Evolutionary conservation across 2,113 vertebrate species (phyloP).

Genomic region (Malurus melanocephalus): DNA sequence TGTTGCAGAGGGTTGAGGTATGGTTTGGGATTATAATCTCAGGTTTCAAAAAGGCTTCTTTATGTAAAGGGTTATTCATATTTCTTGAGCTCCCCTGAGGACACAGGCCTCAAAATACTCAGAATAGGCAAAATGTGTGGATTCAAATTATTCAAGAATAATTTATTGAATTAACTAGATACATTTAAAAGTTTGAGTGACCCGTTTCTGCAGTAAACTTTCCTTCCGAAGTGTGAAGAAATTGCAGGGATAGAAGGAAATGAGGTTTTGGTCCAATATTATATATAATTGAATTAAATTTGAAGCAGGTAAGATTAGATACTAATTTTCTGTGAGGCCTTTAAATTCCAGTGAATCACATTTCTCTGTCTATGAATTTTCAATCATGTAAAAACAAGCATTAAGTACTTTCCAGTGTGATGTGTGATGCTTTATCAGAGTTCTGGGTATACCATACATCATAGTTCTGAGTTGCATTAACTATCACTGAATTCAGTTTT

Average conservation of each 20-base stretch:
- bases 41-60: neutral
- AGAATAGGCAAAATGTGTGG: neutral
- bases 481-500: neutral
- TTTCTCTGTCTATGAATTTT: neutral
- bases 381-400: neutral
- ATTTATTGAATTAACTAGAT: neutral
- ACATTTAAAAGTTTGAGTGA: neutral
- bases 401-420: neutral
- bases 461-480: neutral
- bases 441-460: neutral
- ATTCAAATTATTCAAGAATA: neutral
- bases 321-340: neutral
- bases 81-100: neutral
- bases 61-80: neutral
- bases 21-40: neutral
- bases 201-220: neutral
- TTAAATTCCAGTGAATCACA: neutral
- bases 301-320: neutral
- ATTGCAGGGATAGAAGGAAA: neutral
- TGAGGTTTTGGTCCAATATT: neutral
- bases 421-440: neutral
- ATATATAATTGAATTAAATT: neutral
- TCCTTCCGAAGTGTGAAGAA: neutral
- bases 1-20: neutral
- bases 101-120: neutral